Evolutionary conservation across 2,113 vertebrate genomes (phyloP), one percentile per base, ranked within the genome.

Genomic region (Candoia aspera): DNA sequence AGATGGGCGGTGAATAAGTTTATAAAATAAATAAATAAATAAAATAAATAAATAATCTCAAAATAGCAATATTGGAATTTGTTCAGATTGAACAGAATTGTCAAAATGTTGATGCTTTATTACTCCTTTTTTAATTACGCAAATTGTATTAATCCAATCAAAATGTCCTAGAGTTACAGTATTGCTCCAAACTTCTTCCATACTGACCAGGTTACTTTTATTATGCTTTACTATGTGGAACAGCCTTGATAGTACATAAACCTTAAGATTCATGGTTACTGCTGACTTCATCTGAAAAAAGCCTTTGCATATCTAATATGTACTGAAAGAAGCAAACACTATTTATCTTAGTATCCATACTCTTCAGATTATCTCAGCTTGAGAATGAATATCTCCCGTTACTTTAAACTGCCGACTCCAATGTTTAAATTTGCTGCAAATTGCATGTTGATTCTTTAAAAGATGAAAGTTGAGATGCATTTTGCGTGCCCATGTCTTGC

Each of bases 401-500:
- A 60, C 58, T 87, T 94, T 60, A 54, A 93, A 93, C 19, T 86
- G 86, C 90, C 90, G 91, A 87, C 58, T 93, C 87, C 94, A 59
- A 79, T 26, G 10, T 90, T 94, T 92, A 91, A 86, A 89, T 95
- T 92, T 90, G 57, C 92, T 94, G 93, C 93, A 95, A 89, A 90
- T 84, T 92, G 87, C 90, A 87, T 42, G 84, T 92, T 94, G 92
- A 68, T 90, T 86, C 88, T 94, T 87, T 91, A 85, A 95, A 92
- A 92, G n/a, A 93, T 84, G 93, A 95, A 94, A 55, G 84, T 87
- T 93, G 88, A 91, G 92, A 73, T 88, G 91, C 59, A 26, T 93
- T 93, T 93, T 91, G 83, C 93, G 94, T 86, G 26, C 42, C 91
- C 95, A 91, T 94, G 62, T 90, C 85, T 93, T 96, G 93, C 59